phyloP scores from a whole-genome alignment of 1,140 invertebrate species.

The Lordiphosa clarofinis region DNA sequence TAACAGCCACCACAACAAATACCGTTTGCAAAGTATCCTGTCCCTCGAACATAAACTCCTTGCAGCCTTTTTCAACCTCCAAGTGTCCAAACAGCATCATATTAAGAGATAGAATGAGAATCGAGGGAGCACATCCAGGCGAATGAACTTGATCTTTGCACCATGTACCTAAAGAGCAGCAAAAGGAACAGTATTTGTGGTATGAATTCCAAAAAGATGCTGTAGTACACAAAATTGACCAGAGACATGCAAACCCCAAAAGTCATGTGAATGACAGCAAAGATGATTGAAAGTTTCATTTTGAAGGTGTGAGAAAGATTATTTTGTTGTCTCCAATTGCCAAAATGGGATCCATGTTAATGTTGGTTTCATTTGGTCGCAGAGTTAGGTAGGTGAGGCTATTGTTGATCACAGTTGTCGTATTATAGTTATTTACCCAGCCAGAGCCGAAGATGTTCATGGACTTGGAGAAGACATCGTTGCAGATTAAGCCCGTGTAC shows the following conservation, averaged over 20 bases:
- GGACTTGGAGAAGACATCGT: no score
- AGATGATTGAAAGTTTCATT: slow-evolving; percentile 99
- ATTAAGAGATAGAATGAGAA: slow-evolving; percentile 94
- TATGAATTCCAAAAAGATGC: slow-evolving; percentile 94
- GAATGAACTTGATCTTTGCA: no score
- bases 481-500: slow-evolving; percentile 90
- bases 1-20: slow-evolving; percentile 87
- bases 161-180: slow-evolving; percentile 97
- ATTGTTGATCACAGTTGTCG: slow-evolving; percentile 61
- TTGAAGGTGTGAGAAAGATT: slow-evolving; percentile 97
- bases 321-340: slow-evolving; percentile 97
- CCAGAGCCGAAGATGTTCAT: slow-evolving; percentile 89
- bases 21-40: slow-evolving; percentile 87
- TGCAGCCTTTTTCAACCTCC: slow-evolving; percentile 81
- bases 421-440: slow-evolving; percentile 83
- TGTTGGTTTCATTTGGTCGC: slow-evolving; percentile 81
- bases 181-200: slow-evolving; percentile 97
- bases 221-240: slow-evolving; percentile 96
- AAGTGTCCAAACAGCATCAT: slow-evolving; percentile 88
- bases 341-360: slow-evolving; percentile 90
- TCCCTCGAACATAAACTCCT: slow-evolving; percentile 86
- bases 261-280: no score
- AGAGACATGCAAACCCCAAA: no score
- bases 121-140: slow-evolving; percentile 91
- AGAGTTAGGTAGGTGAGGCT: slow-evolving; percentile 66